Conservation (phyloP, 2,888 invertebrate species). For the Limnephilus lunatus region DNA sequence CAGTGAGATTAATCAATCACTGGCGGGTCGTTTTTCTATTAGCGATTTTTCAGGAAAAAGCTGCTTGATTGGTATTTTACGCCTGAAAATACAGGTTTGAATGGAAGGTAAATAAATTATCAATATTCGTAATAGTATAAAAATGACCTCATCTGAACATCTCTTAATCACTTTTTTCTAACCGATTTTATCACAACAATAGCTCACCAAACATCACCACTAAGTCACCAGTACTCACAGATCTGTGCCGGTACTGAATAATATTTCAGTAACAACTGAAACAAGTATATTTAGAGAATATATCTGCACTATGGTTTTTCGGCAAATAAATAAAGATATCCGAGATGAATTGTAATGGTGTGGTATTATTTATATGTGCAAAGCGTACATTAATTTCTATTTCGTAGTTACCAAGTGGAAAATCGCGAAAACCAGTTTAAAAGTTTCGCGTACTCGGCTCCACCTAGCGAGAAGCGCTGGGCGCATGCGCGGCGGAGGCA, state of each 20-base stretch:
- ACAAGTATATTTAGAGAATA: neutral
- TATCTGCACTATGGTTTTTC: neutral
- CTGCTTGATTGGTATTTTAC: neutral
- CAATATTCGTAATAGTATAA: neutral
- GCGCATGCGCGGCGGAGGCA: conserved; percentile 51
- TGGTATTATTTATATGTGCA: neutral
- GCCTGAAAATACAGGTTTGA: neutral
- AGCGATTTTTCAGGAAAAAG: neutral
- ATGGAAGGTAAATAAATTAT: neutral
- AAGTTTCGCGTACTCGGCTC: conserved; percentile 46
- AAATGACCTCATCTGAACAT: neutral
- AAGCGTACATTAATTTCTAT: neutral
- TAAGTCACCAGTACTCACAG: neutral
- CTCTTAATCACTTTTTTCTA: neutral
- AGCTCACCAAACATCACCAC: neutral
- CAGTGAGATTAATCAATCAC: neutral
- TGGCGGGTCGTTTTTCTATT: neutral
- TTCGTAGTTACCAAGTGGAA: neutral
- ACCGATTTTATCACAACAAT: neutral
- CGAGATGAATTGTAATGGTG: neutral
- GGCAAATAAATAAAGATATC: neutral
- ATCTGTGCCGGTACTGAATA: too few species aligned
- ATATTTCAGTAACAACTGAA: neutral
- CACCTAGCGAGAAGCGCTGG: conserved; percentile 45
- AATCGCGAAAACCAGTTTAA: conserved; percentile 43